Evolutionary conservation across 2,113 vertebrate species (phyloP).

Genomic region (Vombatus ursinus): DNA sequence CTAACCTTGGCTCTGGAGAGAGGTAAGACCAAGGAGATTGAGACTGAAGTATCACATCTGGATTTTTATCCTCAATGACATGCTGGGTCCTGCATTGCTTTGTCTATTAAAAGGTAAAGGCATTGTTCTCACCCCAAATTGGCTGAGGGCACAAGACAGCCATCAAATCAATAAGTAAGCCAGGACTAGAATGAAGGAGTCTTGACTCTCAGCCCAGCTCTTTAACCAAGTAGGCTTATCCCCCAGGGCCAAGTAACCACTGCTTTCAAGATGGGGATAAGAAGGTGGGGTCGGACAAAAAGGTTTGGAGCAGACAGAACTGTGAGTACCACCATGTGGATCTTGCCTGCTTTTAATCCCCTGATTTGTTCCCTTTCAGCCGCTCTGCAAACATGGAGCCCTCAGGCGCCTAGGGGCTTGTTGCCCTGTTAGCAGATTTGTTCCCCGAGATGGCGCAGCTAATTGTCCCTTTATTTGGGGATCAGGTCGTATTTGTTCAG

Average conservation of each 20-base stretch:
- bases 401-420: conserved; percentile 72
- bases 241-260: not conserved
- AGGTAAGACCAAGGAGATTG: not conserved
- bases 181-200: not conserved
- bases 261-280: not conserved
- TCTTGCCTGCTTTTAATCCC: conserved; percentile 76
- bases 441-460: conserved; percentile 75
- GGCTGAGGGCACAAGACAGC: not conserved
- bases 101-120: not conserved
- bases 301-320: conserved; percentile 23
- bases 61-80: not conserved
- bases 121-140: not conserved
- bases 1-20: not conserved
- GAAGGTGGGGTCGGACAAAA: not conserved
- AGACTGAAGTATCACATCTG: not conserved
- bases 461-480: conserved; percentile 86
- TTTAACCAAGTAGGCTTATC: not conserved
- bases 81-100: not conserved
- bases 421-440: conserved; percentile 83
- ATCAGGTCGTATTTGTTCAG: conserved; percentile 85
- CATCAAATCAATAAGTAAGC: conserved; percentile 4
- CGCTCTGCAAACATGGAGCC: conserved; percentile 82
- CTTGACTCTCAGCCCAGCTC: not conserved
- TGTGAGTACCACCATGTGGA: not conserved
- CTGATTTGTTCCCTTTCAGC: conserved; percentile 78